Percentiles rank a stretch among this genome's conserved stretches.
These are phyloP conservation scores for Elegia similella DNA, from an alignment of 2,888 invertebrate species.

Conservation along the genomic window DNA sequence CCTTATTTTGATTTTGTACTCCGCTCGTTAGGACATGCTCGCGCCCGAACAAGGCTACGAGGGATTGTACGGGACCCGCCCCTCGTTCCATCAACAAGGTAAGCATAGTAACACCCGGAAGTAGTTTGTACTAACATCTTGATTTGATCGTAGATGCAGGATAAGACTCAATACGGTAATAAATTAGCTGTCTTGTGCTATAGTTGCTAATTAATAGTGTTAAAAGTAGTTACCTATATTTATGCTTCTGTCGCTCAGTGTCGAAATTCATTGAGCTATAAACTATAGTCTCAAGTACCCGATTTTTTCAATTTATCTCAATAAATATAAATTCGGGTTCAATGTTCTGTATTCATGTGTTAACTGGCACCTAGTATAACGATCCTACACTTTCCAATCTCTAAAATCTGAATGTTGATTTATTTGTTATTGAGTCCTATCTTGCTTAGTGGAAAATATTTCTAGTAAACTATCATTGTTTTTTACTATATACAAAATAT, in stretches of 20 bases:
- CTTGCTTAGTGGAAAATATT: constrained; percentile 1
- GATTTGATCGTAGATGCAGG: neutral
- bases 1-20: constrained; percentile 49
- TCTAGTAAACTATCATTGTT: neutral
- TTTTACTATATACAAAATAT: neutral
- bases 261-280: too few relatives aligned
- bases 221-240: too few relatives aligned
- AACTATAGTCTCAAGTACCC: too few relatives aligned
- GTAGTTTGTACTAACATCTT: constrained; percentile 52
- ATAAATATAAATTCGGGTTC: too few relatives aligned
- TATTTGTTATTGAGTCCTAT: neutral
- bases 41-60: constrained; percentile 96
- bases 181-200: too few relatives aligned
- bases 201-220: too few relatives aligned
- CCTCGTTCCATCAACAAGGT: constrained; percentile 95
- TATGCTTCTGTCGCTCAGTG: too few relatives aligned
- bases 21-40: constrained; percentile 89
- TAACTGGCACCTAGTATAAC: too few relatives aligned
- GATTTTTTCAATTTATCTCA: too few relatives aligned
- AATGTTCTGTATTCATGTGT: too few relatives aligned
- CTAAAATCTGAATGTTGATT: too few relatives aligned
- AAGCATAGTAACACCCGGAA: constrained; percentile 53
- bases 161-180: constrained; percentile 2
- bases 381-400: too few relatives aligned
- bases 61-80: constrained; percentile 95